Percentiles rank a stretch among this genome's conserved stretches.
Conservation (phyloP, 2,113 vertebrate genomes). For the Megaptera novaeangliae region DNA sequence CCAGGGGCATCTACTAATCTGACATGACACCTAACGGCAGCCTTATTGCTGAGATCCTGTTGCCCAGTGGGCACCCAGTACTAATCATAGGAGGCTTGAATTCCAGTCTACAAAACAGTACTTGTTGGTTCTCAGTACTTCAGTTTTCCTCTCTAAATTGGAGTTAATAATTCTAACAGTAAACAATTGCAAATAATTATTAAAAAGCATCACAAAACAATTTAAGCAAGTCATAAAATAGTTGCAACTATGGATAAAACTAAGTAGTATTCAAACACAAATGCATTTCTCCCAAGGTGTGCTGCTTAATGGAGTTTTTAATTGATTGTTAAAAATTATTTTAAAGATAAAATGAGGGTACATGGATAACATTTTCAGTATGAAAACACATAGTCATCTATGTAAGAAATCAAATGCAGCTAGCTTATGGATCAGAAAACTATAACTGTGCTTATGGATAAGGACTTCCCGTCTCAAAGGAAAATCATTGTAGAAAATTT, state of each 20-base stretch:
- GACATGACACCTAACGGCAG: no score
- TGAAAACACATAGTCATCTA: neutral
- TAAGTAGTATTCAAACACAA: neutral
- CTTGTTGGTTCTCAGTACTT: neutral
- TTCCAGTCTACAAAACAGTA: neutral
- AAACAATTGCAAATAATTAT: neutral
- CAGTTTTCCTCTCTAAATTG: neutral
- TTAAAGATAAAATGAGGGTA: neutral
- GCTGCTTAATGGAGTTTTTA: neutral
- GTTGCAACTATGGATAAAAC: neutral
- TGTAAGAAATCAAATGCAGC: neutral
- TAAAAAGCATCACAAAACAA: neutral
- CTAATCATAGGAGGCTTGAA: neutral
- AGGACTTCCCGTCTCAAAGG: neutral
- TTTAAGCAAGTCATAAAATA: neutral
- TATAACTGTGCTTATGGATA: neutral
- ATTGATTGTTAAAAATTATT: neutral
- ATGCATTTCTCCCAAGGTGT: neutral
- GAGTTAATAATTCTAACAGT: neutral
- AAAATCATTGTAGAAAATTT: neutral
- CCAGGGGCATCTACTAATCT: neutral
- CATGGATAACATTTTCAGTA: neutral
- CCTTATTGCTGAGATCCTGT: neutral
- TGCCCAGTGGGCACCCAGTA: neutral
- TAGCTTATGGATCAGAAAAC: neutral